Base-by-base conservation (phyloP, 1,140 invertebrate genomes). In the Berghia stephanieae region DNA sequence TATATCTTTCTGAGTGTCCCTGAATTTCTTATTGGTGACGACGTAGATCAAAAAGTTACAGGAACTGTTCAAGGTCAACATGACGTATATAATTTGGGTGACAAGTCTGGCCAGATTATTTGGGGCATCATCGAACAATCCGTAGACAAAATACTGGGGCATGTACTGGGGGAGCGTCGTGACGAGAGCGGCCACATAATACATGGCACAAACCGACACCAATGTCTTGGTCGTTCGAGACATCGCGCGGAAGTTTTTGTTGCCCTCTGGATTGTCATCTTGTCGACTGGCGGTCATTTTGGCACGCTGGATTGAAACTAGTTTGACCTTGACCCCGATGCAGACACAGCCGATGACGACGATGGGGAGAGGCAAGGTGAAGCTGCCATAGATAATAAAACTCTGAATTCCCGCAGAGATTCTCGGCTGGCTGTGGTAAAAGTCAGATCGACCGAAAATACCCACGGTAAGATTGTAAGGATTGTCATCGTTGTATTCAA, bases 1-100 rank as follows among this genome's bases (percentile, higher is more conserved):
- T n/a, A n/a, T n/a, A n/a, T n/a, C n/a, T n/a, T n/a, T n/a, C n/a
- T n/a, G n/a, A 3, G 70, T 55, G 4, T 55, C 16, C 24, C 70
- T 31, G 40, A 72, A 72, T 10, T 42, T 72, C 38, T 18, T 52
- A 36, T 31, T 72, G 2, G 42, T 42, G 5, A 46, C 44, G 2
- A 72, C 49, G 46, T 72, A 72, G 46, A 72, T 72, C 16, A 72
- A n/a, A 38, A 72, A 72, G 34, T 72, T 72, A 38, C 42, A 3
- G 10, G 72, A 60, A 18, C 34, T 40, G 44, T 75, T 75, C n/a
- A 63, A 24, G 55, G 52, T 34, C 6, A 63, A 42, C 1, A 75
- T 2, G 8, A 63, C 31, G 27, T 75, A 38, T 10, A 36, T 38
- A 3, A 72, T 36, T 18, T 72, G 31, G 55, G 43, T 44, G 4